Base-by-base conservation (phyloP, 2,888 invertebrate genomes). In the Eremobia ochroleuca region DNA sequence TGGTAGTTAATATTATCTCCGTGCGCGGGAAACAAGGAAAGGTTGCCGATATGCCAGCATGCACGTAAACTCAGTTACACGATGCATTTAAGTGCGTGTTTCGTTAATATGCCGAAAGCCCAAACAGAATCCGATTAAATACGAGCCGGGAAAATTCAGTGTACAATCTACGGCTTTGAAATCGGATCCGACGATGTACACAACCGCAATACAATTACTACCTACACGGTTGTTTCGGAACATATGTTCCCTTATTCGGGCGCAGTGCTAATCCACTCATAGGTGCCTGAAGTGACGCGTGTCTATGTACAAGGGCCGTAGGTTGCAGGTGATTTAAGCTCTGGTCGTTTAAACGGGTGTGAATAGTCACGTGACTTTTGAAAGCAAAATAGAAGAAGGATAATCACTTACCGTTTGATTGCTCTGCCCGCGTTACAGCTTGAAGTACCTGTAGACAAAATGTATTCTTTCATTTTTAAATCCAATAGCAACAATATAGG, bases 381-480 rank as follows among this genome's bases (percentile, higher is more conserved):
- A 21, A 37, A 40, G 5, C 3, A 59, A 61, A 70, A 31, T 40
- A 1, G 13, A 40, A 28, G 8, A 70, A 21, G 52, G 5, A 69
- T 40, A 67, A 49, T 34, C 31, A 46, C 40, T 49, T 18, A 58
- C 28, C n/a, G 15, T 49, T 66, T 61, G 15, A 66, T 15, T 21
- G 21, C 9, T 64, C 28, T 28, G 31, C 18, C 4, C 21, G 37
- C 21, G 6, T 40, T 25, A 52, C 61, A 40, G 59, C 25, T 15
- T 28, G 6, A 59, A 76, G 49, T 49, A 66, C 40, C 43, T 77
- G 52, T 40, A 62, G 77, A 61, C 43, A 55, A 78, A 77, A 62
- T 0, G 25, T 21, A 49, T 25, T 49, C 15, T 25, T 37, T 37
- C 4, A n/a, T 49, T 37, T 37, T n/a, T 25, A 49, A 65, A 49